These are phyloP conservation scores for Aphelinus atriplicis DNA, from an alignment of 1,140 invertebrate genomes.

Conservation along the genomic window DNA sequence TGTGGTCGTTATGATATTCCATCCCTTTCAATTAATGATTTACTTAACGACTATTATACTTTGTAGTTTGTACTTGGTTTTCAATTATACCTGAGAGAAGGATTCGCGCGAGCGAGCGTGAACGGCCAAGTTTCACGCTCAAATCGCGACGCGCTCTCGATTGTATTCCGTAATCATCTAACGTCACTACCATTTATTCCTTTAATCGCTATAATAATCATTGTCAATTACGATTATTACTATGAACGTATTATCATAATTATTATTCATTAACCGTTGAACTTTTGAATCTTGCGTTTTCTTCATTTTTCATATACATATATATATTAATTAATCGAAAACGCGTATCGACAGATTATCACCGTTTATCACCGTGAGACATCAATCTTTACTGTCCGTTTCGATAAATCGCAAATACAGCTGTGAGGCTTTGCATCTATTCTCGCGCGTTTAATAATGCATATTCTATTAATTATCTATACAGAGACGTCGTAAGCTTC, in stretches of 20 bases:
- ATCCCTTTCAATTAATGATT: conserved; percentile 21
- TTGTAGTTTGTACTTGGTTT: conserved; percentile 66
- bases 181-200: conserved; percentile 25
- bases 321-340: conserved; percentile 33
- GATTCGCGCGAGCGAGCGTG: conserved; percentile 40
- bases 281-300: not conserved
- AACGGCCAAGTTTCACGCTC: conserved; percentile 17
- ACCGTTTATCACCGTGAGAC: conserved; percentile 44
- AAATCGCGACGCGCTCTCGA: conserved; percentile 28
- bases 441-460: conserved; percentile 34
- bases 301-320: conserved; percentile 25
- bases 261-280: not conserved
- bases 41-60: conserved; percentile 64
- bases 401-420: conserved; percentile 41
- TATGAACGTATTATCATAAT: conserved; percentile 3
- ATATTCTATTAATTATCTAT: conserved; percentile 48
- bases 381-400: conserved; percentile 36
- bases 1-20: conserved; percentile 14
- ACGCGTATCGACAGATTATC: conserved; percentile 38
- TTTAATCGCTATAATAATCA: conserved; percentile 34
- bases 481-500: conserved; percentile 49
- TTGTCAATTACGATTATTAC: conserved; percentile 26
- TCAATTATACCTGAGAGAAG: conserved; percentile 60
- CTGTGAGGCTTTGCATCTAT: conserved; percentile 30
- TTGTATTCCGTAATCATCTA: conserved; percentile 32